phyloP scores from a whole-genome alignment of 2,797 vertebrate genomes.

The Xenentodon cancila region DNA sequence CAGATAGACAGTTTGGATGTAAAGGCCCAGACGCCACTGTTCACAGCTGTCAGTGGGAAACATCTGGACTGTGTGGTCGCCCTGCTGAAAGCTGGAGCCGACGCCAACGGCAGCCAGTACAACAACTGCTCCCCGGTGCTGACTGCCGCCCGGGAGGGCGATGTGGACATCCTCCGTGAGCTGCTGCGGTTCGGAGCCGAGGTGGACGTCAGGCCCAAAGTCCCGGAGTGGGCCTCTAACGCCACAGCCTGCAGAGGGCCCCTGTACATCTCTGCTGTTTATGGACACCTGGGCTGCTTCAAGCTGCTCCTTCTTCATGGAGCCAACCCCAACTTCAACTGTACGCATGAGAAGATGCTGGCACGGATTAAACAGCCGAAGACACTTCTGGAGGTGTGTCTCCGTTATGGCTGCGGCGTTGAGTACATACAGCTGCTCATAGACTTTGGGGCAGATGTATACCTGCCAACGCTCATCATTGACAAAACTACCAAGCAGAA shows the following conservation, averaged over 20 bases:
- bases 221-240: constrained; percentile 87
- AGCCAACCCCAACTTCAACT: constrained; percentile 93
- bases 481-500: constrained; percentile 75
- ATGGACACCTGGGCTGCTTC: constrained; percentile 92
- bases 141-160: constrained; percentile 88
- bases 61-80: constrained; percentile 88
- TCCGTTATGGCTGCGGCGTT: constrained; percentile 84
- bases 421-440: constrained; percentile 91
- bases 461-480: constrained; percentile 80
- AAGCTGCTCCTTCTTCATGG: constrained; percentile 88
- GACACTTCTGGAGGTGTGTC: constrained; percentile 90
- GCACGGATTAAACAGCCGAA: constrained; percentile 87
- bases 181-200: constrained; percentile 87
- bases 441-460: constrained; percentile 93
- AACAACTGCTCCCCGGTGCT: constrained; percentile 94
- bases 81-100: constrained; percentile 89
- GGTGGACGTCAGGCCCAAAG: constrained; percentile 84
- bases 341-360: constrained; percentile 86
- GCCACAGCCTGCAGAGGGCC: constrained; percentile 88
- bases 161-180: constrained; percentile 81
- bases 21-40: constrained; percentile 96
- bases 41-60: constrained; percentile 90
- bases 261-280: constrained; percentile 90
- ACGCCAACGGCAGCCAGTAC: constrained; percentile 89
- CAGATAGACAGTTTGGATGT: constrained; percentile 91